Base-by-base conservation (phyloP, 2,113 vertebrate species). In the Herpetotheres cachinnans region DNA sequence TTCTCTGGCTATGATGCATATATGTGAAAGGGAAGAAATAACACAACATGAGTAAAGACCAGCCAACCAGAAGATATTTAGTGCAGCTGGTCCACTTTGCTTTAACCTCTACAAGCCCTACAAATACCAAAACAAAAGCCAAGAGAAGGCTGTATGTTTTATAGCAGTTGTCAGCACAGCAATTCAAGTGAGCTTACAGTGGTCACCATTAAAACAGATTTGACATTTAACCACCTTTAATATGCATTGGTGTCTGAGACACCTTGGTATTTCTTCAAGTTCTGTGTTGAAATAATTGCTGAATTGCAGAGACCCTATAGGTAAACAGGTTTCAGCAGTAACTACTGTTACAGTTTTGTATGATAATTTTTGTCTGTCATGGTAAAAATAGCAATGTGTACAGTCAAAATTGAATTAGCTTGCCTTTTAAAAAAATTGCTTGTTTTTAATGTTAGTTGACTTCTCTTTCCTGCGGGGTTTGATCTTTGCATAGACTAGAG, bases 31-130 rank as follows among this genome's bases (percentile, higher is more conserved):
- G 76, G 92, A 94, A 97, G 94, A 95, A 97, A 97, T 83, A 97
- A 66, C 76, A 78, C 82, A 92, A 88, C 82, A 89, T 85, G 69
- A 90, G 71, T 89, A 81, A 97, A 97, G 91, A 94, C 73, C 52
- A 98, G 93, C 97, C 96, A 97, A 95, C 90, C 90, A 86, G 90
- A 97, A 97, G 86, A 82, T 96, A 88, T 67, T 92, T 61, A 93
- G 69, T 97, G 82, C 93, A 97, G 96, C 95, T 97, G 84, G 91
- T 97, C 80, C 80, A 81, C 93, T 97, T 97, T 97, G 59, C 90
- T 98, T 97, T 98, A 97, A 96, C 92, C 96, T 97, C 92, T 94
- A 96, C 38, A 96, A 97, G 92, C 89, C 91, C 78, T 97, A 93
- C 80, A 93, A 96, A 81, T 86, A 96, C 79, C 71, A 90, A 88